phyloP scores from a whole-genome alignment of 1,140 invertebrate species.

The Charaxes varanes region DNA sequence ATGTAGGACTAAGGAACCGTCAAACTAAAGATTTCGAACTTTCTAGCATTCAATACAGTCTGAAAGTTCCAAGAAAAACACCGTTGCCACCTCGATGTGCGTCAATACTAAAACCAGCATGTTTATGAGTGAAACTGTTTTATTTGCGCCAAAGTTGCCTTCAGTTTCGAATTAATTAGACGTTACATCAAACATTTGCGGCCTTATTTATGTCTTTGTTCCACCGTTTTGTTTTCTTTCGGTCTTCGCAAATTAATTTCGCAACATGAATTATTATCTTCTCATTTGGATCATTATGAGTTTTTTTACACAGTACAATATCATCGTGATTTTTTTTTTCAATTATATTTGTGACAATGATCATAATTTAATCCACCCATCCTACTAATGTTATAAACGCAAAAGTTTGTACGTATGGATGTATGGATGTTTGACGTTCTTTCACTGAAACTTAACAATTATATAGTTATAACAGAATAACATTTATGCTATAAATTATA shows the following conservation, averaged over 20 bases:
- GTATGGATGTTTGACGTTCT: too few relatives aligned
- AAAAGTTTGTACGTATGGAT: too few relatives aligned
- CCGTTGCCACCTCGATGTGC: conserved; percentile 3
- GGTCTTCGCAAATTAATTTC: neutral
- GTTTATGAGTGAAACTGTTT: conserved; percentile 10
- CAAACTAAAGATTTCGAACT: too few relatives aligned
- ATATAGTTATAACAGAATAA: too few relatives aligned
- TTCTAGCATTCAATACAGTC: neutral
- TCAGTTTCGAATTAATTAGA: neutral
- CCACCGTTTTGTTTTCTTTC: neutral
- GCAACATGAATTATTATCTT: conserved; percentile 1
- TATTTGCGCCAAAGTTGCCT: conserved; percentile 7
- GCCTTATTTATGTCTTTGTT: conserved; percentile 8
- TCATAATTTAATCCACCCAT: too few relatives aligned
- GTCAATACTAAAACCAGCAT: conserved; percentile 9
- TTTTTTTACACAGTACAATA: conserved; percentile 3
- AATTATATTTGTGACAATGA: too few relatives aligned
- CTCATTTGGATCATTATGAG: too few relatives aligned
- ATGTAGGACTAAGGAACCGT: too few relatives aligned
- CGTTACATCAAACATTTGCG: neutral
- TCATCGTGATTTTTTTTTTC: neutral
- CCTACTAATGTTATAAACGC: too few relatives aligned
- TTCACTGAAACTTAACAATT: too few relatives aligned
- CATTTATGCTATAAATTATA: too few relatives aligned
- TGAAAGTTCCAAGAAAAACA: neutral